phyloP scores from a whole-genome alignment of 2,888 invertebrate species.

The Brachylomia viminalis region DNA sequence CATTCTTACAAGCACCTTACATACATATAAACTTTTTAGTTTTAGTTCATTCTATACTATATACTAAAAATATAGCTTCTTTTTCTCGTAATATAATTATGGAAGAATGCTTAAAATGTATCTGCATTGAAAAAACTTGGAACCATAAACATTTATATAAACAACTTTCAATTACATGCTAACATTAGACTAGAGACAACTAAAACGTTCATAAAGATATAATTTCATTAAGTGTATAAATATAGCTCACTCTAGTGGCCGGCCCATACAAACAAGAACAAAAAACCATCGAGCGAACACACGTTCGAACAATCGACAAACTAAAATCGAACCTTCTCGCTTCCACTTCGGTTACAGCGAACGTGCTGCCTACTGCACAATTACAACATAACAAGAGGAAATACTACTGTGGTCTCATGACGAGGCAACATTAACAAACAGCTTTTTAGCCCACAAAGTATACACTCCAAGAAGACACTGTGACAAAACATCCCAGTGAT shows the following conservation, averaged over 20 bases:
- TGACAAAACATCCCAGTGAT: slow-evolving; percentile 53
- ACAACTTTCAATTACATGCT: slow-evolving; percentile 75
- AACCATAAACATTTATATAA: slow-evolving; percentile 71
- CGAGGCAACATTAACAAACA: slow-evolving; percentile 26
- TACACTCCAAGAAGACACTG: slow-evolving; percentile 62
- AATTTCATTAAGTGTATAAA: slow-evolving; percentile 77
- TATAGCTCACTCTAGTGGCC: slow-evolving; percentile 81
- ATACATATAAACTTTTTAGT: slow-evolving; percentile 73
- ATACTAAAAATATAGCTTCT: slow-evolving; percentile 86
- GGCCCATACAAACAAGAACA: slow-evolving; percentile 77
- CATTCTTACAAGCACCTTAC: slow-evolving; percentile 85
- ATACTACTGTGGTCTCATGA: slow-evolving; percentile 23
- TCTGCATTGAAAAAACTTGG: slow-evolving; percentile 76
- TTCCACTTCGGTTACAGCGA: slow-evolving; percentile 71
- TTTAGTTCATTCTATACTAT: slow-evolving; percentile 77
- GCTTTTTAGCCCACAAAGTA: slow-evolving; percentile 44
- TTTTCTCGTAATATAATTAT: slow-evolving; percentile 77
- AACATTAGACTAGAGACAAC: slow-evolving; percentile 89
- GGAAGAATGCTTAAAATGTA: slow-evolving; percentile 85
- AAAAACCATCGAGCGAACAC: slow-evolving; percentile 78
- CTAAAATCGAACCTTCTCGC: slow-evolving; percentile 81
- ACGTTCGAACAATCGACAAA: slow-evolving; percentile 73
- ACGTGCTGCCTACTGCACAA: slow-evolving; percentile 52
- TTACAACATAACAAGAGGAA: slow-evolving; percentile 17
- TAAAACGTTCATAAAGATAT: slow-evolving; percentile 84